phyloP scores from a whole-genome alignment of 2,888 invertebrate species.

The Tetheella fluctuosa region DNA sequence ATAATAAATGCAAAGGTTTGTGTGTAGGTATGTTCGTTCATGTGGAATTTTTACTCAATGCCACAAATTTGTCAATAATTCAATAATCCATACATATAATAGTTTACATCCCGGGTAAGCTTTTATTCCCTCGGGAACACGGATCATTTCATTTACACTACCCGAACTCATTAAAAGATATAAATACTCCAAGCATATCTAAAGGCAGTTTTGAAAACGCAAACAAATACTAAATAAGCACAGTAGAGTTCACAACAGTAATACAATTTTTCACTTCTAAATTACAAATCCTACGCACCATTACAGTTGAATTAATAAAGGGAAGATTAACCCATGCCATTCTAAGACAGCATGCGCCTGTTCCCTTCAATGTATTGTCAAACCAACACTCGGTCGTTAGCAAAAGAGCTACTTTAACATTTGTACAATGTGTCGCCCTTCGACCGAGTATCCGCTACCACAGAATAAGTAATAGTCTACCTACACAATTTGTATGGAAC shows the following conservation, averaged over 20 bases:
- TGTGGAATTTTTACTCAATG: no score
- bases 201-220: not conserved
- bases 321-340: conserved; percentile 60
- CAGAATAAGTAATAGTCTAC: not conserved
- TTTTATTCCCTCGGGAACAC: no score
- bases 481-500: not conserved
- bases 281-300: conserved; percentile 67
- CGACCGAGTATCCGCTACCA: not conserved
- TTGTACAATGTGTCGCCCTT: conserved; percentile 33
- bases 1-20: no score
- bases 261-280: conserved; percentile 52
- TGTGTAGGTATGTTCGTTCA: no score
- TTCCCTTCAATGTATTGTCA: conserved; percentile 70
- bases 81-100: no score
- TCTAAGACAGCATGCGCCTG: conserved; percentile 52
- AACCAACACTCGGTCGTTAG: conserved; percentile 66
- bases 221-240: conserved; percentile 11
- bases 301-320: conserved; percentile 72
- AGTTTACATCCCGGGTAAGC: no score
- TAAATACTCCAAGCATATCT: no score
- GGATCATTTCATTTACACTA: no score
- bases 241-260: conserved; percentile 47
- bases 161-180: no score
- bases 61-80: no score
- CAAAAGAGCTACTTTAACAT: conserved; percentile 43